phyloP scores from a whole-genome alignment of 2,797 vertebrate species.

The Fistularia tabacaria region DNA sequence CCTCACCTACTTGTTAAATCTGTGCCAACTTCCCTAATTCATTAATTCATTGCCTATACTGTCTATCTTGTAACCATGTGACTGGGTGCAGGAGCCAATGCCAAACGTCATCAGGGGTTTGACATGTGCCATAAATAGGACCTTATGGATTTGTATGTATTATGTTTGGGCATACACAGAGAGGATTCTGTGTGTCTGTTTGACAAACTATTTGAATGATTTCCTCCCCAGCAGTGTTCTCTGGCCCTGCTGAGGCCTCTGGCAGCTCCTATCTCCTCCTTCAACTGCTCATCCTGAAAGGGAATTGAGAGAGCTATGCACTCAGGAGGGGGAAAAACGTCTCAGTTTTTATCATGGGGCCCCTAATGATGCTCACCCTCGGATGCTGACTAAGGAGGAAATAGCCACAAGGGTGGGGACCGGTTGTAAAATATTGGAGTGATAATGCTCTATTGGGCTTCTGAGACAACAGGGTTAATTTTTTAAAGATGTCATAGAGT shows the following conservation, averaged over 20 bases:
- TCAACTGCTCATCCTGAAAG: constrained; percentile 43
- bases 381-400: constrained; percentile 41
- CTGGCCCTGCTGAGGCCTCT: constrained; percentile 28
- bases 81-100: too few relatives aligned
- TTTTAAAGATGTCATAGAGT: not conserved
- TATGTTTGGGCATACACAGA: too few relatives aligned
- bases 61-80: too few relatives aligned
- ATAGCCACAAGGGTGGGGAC: constrained; percentile 34
- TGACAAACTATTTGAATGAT: too few relatives aligned
- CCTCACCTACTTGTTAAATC: too few relatives aligned
- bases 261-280: constrained; percentile 26
- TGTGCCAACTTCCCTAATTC: too few relatives aligned
- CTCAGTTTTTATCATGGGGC: constrained; percentile 47
- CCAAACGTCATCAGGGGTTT: too few relatives aligned
- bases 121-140: too few relatives aligned
- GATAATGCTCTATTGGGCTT: constrained; percentile 26
- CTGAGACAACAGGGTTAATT: constrained; percentile 6
- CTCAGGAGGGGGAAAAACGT: constrained; percentile 25
- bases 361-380: constrained; percentile 49
- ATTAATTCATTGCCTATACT: too few relatives aligned
- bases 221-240: constrained; percentile 22
- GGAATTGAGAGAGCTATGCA: constrained; percentile 24
- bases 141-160: too few relatives aligned
- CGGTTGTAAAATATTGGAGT: constrained; percentile 16
- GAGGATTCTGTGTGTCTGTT: too few relatives aligned